Conservation (phyloP, 2,797 vertebrate species). For the Argyrosomus regius region DNA sequence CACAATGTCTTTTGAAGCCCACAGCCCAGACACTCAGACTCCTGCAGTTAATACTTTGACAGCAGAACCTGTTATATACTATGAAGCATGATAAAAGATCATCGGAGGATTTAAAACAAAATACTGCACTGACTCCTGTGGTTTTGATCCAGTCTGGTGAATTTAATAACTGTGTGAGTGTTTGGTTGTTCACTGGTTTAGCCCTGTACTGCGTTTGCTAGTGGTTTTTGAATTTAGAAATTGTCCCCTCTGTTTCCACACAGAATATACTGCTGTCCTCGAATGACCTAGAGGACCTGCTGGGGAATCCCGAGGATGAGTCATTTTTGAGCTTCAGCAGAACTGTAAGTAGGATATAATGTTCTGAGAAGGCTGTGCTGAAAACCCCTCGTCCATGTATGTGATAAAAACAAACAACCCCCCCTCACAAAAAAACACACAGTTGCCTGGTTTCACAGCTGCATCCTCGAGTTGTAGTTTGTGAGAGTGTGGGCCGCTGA, state of each 20-base stretch:
- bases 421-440: neutral
- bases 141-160: constrained; percentile 58
- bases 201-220: constrained; percentile 18
- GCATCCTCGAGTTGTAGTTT: neutral
- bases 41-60: constrained; percentile 34
- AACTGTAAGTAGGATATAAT: constrained; percentile 70
- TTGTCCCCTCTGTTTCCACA: constrained; percentile 42
- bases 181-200: constrained; percentile 43
- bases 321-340: constrained; percentile 32
- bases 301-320: constrained; percentile 58
- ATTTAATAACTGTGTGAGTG: constrained; percentile 31
- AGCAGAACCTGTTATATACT: constrained; percentile 19
- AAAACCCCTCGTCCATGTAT: neutral
- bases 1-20: constrained; percentile 35
- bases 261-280: constrained; percentile 81
- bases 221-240: constrained; percentile 23
- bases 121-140: constrained; percentile 43
- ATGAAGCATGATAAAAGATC: constrained; percentile 43
- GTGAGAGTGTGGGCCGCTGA: constrained; percentile 35
- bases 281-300: constrained; percentile 83
- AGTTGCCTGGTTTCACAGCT: constrained; percentile 40
- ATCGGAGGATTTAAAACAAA: constrained; percentile 37
- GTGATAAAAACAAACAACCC: constrained; percentile 4
- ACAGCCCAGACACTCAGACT: constrained; percentile 59
- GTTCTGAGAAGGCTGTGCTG: neutral